Evolutionary conservation across 2,797 vertebrate genomes (phyloP).

Genomic region (Cottoperca gobio): DNA sequence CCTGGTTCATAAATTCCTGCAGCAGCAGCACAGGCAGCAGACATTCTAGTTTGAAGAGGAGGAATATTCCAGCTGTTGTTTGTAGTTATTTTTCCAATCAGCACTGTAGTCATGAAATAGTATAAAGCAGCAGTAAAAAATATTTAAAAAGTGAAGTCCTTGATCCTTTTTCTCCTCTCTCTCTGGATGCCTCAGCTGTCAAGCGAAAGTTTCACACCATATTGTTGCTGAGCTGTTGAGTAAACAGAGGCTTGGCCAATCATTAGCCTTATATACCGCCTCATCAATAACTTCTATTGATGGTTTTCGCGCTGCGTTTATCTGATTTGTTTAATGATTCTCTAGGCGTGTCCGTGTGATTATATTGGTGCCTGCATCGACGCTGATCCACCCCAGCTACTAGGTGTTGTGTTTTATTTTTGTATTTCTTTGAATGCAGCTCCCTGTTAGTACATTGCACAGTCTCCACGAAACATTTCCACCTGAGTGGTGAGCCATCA

Average conservation of each 20-base stretch:
- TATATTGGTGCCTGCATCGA: constrained; percentile 59
- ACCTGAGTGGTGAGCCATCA: not conserved
- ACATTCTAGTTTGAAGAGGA: constrained; percentile 67
- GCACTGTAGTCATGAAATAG: constrained; percentile 14
- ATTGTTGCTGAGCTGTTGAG: constrained; percentile 67
- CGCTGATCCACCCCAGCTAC: constrained; percentile 42
- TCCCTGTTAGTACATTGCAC: constrained; percentile 18
- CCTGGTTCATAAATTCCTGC: constrained; percentile 48
- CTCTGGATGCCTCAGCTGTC: constrained; percentile 32
- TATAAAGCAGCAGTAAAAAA: constrained; percentile 36
- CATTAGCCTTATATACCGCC: constrained; percentile 85
- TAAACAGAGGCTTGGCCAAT: constrained; percentile 75
- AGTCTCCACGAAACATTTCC: constrained; percentile 13
- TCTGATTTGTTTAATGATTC: constrained; percentile 87
- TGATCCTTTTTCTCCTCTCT: constrained; percentile 26
- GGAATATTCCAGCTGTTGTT: constrained; percentile 47
- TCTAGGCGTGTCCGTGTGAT: constrained; percentile 76
- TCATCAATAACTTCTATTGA: constrained; percentile 88
- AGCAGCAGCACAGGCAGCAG: constrained; percentile 49
- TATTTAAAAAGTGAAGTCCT: constrained; percentile 26
- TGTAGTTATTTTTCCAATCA: constrained; percentile 22
- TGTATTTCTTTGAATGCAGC: constrained; percentile 32
- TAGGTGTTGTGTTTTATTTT: constrained; percentile 24
- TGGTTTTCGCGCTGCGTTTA: constrained; percentile 79
- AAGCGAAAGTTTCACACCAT: constrained; percentile 69